These are phyloP conservation scores for Micrasema minimum DNA, from an alignment of 1,140 invertebrate genomes.

Conservation along the genomic window DNA sequence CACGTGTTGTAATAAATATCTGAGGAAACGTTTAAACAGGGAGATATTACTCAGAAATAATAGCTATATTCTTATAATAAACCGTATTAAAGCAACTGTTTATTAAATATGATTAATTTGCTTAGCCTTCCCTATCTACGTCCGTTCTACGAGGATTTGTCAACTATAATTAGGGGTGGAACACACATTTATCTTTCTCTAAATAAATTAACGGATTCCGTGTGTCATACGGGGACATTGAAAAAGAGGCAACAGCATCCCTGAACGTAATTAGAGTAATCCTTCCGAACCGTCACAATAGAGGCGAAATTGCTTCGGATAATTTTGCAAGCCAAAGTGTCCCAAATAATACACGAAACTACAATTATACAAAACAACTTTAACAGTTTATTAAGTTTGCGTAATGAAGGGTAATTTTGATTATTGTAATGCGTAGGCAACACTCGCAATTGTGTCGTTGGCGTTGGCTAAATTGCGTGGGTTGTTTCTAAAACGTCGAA, in stretches of 20 bases:
- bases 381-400: not conserved
- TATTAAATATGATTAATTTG: constrained; percentile 22
- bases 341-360: constrained; percentile 41
- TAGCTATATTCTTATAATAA: constrained; percentile 1
- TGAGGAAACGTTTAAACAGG: not conserved
- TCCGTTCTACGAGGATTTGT: constrained; percentile 20
- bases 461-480: too few species aligned
- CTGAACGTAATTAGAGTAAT: constrained; percentile 48
- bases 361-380: constrained; percentile 5
- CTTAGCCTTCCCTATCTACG: constrained; percentile 9
- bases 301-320: constrained; percentile 46
- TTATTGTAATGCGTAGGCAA: too few species aligned
- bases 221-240: constrained; percentile 36
- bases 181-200: constrained; percentile 31
- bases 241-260: constrained; percentile 35
- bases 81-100: constrained; percentile 20
- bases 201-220: constrained; percentile 34
- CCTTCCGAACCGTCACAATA: constrained; percentile 41
- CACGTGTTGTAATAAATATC: too few species aligned
- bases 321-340: constrained; percentile 38
- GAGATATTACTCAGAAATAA: constrained; percentile 3
- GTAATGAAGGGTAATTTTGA: not conserved
- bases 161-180: constrained; percentile 27
- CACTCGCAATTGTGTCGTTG: too few species aligned
- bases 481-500: too few species aligned